These are phyloP conservation scores for Diorhabda sublineata DNA, from an alignment of 1,140 invertebrate species.

Conservation along the genomic window DNA sequence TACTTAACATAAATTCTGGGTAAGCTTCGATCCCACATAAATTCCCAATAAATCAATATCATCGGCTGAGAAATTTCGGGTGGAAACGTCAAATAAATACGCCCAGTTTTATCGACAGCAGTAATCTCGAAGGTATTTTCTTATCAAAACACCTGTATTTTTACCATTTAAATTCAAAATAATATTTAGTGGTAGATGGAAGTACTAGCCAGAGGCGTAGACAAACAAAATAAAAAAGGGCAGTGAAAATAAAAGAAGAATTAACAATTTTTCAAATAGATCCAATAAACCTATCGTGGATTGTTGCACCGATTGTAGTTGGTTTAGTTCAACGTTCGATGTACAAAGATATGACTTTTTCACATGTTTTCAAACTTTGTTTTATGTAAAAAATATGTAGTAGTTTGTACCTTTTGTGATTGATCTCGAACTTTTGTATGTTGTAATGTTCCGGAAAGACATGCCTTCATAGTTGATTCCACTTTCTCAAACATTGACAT, in stretches of 20 bases:
- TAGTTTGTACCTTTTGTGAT: too few relatives aligned
- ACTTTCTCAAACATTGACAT: too few relatives aligned
- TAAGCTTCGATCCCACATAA: constrained; percentile 18
- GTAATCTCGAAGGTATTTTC: constrained; percentile 17
- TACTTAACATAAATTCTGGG: constrained; percentile 4
- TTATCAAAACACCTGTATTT: constrained; percentile 19
- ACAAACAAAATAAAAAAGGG: not conserved
- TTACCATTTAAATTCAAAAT: not conserved
- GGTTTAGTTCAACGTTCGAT: not conserved
- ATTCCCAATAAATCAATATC: constrained; percentile 20
- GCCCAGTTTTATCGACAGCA: constrained; percentile 11
- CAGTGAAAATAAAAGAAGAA: not conserved
- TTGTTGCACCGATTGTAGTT: not conserved
- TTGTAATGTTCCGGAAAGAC: too few relatives aligned
- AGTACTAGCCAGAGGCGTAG: not conserved
- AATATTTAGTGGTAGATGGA: not conserved
- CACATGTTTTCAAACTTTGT: too few relatives aligned
- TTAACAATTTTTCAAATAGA: not conserved
- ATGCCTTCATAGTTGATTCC: too few relatives aligned
- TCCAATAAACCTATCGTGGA: not conserved
- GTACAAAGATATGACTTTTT: too few relatives aligned
- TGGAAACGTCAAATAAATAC: constrained; percentile 20
- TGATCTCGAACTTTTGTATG: too few relatives aligned
- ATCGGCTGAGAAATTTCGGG: constrained; percentile 5
- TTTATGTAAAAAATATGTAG: too few relatives aligned